Evolutionary conservation across 1,140 invertebrate species (phyloP).

Genomic region (Temnothorax nylanderi): DNA sequence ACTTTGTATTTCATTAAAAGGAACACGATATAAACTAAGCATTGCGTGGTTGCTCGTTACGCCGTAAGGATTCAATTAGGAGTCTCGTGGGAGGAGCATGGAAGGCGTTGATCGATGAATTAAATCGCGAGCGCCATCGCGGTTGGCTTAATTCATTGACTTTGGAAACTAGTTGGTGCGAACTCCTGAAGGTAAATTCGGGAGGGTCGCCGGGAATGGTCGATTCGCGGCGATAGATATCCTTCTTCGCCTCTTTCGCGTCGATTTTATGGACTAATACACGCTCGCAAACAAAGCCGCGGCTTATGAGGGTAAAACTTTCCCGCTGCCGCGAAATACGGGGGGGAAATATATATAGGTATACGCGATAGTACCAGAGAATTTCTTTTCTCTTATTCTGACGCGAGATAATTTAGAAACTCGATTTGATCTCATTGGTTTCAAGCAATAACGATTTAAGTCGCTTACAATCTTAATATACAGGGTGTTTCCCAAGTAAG

Average conservation of each 20-base stretch:
- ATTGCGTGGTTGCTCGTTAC: conserved; percentile 58
- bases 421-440: background rate
- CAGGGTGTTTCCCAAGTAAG: too few relatives aligned
- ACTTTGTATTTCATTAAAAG: conserved; percentile 52
- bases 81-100: conserved; percentile 45
- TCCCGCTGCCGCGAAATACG: conserved; percentile 4
- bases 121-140: conserved; percentile 58
- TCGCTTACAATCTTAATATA: background rate
- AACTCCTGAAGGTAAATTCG: conserved; percentile 53
- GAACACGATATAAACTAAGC: conserved; percentile 47
- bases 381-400: conserved; percentile 11
- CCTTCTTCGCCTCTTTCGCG: conserved; percentile 47
- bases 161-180: conserved; percentile 60
- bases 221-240: conserved; percentile 54
- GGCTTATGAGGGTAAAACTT: conserved; percentile 56
- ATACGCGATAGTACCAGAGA: background rate
- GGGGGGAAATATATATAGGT: background rate
- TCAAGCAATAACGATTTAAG: background rate
- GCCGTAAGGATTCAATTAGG: conserved; percentile 60
- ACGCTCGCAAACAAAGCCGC: conserved; percentile 47
- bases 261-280: conserved; percentile 55
- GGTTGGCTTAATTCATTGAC: conserved; percentile 63
- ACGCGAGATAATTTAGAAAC: conserved; percentile 20
- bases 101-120: conserved; percentile 63
- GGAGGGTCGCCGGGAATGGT: conserved; percentile 24